Percentiles rank a stretch among this genome's conserved stretches.
These are phyloP conservation scores for Synaphobranchus kaupii DNA, from an alignment of 2,797 vertebrate genomes.

Conservation along the genomic window DNA sequence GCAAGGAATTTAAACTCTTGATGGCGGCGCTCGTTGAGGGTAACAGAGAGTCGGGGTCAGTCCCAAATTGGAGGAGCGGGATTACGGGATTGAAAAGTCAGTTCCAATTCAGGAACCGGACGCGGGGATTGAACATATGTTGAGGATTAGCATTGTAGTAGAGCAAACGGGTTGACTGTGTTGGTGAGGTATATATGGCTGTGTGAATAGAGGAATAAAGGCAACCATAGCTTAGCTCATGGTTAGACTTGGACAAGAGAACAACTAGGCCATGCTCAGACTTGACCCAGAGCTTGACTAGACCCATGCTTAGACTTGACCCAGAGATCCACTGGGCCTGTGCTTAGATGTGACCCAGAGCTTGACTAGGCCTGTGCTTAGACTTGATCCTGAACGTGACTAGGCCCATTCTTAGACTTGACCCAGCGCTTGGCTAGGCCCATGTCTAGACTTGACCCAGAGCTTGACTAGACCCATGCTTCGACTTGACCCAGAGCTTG, in stretches of 20 bases:
- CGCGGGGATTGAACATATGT: constrained; percentile 44
- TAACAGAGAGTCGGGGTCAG: constrained; percentile 65
- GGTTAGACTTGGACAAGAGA: too few species aligned
- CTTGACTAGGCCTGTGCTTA: neutral
- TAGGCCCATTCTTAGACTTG: neutral
- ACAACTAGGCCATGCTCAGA: neutral
- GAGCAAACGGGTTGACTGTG: constrained; percentile 26
- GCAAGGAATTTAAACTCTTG: constrained; percentile 32
- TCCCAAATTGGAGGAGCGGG: constrained; percentile 68
- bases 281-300: neutral
- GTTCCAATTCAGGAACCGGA: constrained; percentile 60
- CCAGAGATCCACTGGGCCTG: neutral
- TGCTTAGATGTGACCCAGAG: neutral
- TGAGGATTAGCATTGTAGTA: constrained; percentile 30
- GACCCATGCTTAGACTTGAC: neutral
- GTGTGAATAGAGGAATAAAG: too few species aligned
- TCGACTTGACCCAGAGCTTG: too few species aligned
- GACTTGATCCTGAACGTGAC: neutral
- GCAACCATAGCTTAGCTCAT: too few species aligned
- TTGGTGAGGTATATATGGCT: too few species aligned
- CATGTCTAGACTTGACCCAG: too few species aligned
- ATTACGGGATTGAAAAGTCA: constrained; percentile 71
- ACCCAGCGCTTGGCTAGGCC: too few species aligned
- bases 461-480: too few species aligned
- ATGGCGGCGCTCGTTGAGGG: constrained; percentile 26